phyloP scores from a whole-genome alignment of 2,888 invertebrate genomes.

The Diarsia mendica region DNA sequence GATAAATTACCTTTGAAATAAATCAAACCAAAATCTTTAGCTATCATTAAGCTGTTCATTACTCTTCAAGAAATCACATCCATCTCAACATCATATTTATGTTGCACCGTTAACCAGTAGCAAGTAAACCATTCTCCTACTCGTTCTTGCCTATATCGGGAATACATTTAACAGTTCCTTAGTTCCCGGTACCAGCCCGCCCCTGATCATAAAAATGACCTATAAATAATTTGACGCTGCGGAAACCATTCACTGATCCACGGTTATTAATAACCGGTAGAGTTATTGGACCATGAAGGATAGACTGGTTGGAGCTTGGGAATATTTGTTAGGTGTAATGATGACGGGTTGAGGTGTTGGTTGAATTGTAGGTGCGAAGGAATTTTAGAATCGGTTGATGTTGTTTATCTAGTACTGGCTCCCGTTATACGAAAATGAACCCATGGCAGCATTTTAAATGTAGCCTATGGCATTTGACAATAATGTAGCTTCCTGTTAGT shows the following conservation, averaged over 20 bases:
- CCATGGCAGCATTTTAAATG: not conserved
- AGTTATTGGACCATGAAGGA: constrained; percentile 41
- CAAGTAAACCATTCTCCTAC: constrained; percentile 22
- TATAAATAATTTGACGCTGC: constrained; percentile 71
- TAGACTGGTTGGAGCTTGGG: constrained; percentile 6
- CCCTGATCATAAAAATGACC: constrained; percentile 69
- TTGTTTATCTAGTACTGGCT: not conserved
- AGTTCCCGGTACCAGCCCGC: constrained; percentile 42
- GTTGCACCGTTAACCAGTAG: not conserved
- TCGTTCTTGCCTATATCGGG: constrained; percentile 47
- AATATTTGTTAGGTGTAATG: not conserved
- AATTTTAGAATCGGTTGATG: not conserved
- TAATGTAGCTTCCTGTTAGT: not conserved
- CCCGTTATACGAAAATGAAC: not conserved
- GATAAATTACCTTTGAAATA: not conserved
- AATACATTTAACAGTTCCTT: constrained; percentile 49
- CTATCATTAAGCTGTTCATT: constrained; percentile 6
- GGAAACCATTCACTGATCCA: constrained; percentile 67
- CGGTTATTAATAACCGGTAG: constrained; percentile 60
- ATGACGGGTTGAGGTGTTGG: not conserved
- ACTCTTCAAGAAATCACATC: constrained; percentile 12
- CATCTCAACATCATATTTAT: constrained; percentile 31
- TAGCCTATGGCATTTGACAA: not conserved
- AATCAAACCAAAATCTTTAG: not conserved
- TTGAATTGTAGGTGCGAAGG: not conserved